These are phyloP conservation scores for Falco berigora DNA, from an alignment of 2,797 vertebrate genomes.

Conservation along the genomic window DNA sequence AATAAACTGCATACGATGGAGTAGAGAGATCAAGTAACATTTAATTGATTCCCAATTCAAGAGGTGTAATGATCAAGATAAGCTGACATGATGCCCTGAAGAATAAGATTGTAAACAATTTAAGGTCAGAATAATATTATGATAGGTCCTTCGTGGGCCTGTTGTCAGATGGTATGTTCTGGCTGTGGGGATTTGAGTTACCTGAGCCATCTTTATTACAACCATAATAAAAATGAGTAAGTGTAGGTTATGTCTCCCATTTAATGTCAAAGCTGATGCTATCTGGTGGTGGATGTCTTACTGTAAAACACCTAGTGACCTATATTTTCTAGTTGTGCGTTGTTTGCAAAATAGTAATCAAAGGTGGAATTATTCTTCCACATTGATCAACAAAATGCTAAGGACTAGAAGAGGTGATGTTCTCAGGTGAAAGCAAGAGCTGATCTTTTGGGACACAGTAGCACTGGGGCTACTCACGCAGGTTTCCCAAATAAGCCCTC, in stretches of 20 bases:
- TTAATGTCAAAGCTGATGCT: background rate
- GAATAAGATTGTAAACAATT: background rate
- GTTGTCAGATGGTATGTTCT: background rate
- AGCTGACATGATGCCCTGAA: background rate
- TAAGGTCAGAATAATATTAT: background rate
- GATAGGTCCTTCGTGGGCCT: fast-evolving
- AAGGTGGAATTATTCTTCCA: background rate
- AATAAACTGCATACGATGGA: background rate
- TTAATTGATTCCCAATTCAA: background rate
- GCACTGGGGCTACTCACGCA: background rate
- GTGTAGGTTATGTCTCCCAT: background rate
- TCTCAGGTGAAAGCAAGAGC: background rate
- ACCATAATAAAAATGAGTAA: background rate
- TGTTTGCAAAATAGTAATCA: background rate
- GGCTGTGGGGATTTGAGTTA: background rate
- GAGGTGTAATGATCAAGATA: background rate
- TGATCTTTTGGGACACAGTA: background rate
- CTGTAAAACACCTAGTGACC: background rate
- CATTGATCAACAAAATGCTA: background rate
- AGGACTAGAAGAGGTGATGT: background rate
- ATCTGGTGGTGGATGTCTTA: background rate
- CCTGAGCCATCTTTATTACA: background rate
- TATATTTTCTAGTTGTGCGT: background rate
- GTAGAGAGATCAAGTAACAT: background rate
- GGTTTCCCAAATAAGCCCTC: background rate